phyloP scores from a whole-genome alignment of 2,113 vertebrate species.

The Grammatotria lemairii region DNA sequence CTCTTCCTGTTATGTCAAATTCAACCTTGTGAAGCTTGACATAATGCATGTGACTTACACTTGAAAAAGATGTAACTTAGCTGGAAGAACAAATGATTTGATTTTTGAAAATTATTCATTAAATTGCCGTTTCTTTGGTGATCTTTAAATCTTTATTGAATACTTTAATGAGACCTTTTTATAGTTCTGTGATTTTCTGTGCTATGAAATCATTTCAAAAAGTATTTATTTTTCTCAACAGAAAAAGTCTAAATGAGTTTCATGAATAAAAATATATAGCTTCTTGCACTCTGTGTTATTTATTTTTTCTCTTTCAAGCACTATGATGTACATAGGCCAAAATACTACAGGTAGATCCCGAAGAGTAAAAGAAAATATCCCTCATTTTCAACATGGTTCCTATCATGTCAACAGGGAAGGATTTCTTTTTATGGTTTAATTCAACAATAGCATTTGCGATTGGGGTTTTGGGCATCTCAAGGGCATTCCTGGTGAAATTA shows the following conservation, averaged over 20 bases:
- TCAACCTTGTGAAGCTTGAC: not conserved
- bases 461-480: conserved; percentile 97
- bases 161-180: not conserved
- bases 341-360: conserved; percentile 8
- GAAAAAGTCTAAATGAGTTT: not conserved
- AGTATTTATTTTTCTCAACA: not conserved
- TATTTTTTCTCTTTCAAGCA: not conserved
- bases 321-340: not conserved
- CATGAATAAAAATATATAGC: not conserved
- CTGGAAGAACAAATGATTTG: not conserved
- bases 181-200: not conserved
- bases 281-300: not conserved
- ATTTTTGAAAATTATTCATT: not conserved
- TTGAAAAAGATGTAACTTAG: not conserved
- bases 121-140: not conserved
- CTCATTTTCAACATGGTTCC: conserved; percentile 45
- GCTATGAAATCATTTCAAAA: not conserved
- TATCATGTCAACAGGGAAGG: conserved; percentile 65
- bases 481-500: conserved; percentile 99
- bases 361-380: not conserved
- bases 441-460: conserved; percentile 99
- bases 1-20: not conserved
- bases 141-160: not conserved
- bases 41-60: not conserved
- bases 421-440: conserved; percentile 96